These are phyloP conservation scores for Macrotrachela quadricornifera DNA, from an alignment of 1,140 invertebrate species.

Conservation along the genomic window DNA sequence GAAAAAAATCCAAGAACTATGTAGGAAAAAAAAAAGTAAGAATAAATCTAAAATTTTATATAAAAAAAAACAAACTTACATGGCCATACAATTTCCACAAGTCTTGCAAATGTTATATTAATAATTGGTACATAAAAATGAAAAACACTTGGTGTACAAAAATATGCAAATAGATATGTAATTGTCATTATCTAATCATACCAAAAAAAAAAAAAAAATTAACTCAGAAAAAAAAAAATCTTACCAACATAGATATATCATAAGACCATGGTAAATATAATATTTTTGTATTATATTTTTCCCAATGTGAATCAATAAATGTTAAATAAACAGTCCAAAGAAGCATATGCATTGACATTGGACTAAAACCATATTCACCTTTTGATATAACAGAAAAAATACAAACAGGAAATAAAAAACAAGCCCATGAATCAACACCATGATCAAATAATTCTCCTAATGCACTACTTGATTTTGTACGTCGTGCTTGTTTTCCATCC, in stretches of 20 bases:
- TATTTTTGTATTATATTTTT: slow-evolving; percentile 88
- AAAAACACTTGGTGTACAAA: too few species aligned
- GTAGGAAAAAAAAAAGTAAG: too few species aligned
- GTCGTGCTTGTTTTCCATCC: slow-evolving; percentile 36
- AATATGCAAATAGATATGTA: too few species aligned
- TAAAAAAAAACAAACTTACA: too few species aligned
- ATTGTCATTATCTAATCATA: too few species aligned
- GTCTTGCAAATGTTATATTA: too few species aligned
- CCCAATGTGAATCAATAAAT: slow-evolving; percentile 84
- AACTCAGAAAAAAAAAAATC: slow-evolving; percentile 11
- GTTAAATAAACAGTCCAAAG: slow-evolving; percentile 40
- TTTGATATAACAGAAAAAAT: slow-evolving; percentile 65
- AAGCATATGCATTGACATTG: slow-evolving; percentile 8
- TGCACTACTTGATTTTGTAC: slow-evolving; percentile 31
- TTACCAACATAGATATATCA: slow-evolving; percentile 71
- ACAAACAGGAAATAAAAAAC: slow-evolving; percentile 67
- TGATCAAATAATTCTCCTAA: slow-evolving; percentile 36
- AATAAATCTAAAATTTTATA: too few species aligned
- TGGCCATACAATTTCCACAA: too few species aligned
- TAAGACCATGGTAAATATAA: slow-evolving; percentile 89
- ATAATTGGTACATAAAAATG: too few species aligned
- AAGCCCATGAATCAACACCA: slow-evolving; percentile 47
- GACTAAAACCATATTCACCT: slow-evolving; percentile 24
- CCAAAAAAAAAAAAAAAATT: too few species aligned
- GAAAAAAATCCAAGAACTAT: too few species aligned